Evolutionary conservation across 2,113 vertebrate species (phyloP), one percentile per base, ranked within the genome.

Genomic region (Mellivora capensis): DNA sequence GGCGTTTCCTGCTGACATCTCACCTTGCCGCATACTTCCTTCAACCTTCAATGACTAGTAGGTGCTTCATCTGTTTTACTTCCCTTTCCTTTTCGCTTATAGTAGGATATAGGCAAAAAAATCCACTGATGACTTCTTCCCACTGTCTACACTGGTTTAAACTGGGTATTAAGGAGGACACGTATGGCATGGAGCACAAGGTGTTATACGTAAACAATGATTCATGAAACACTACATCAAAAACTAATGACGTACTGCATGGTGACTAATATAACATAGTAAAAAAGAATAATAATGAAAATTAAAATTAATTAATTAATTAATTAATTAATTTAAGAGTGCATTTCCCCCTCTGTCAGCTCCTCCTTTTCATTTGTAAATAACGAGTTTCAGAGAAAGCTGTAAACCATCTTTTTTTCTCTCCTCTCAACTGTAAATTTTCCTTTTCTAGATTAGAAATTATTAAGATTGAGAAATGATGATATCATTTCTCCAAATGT

Each of bases 371-470:
- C 20, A 59, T 77, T 34, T 82, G 10, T 31, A 90, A 80, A 80
- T 95, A 69, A 14, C 47, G 76, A 64, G 62, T 93, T 95, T 93
- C 67, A 74, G 87, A 95, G 52, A 96, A 91, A 91, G 42, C 67
- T 80, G 79, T 92, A 89, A 96, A 84, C 31, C 37, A 64, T 49
- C 44, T 39, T 59, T 90, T 87, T 74, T 42, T 23, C 42, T 74
- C 39, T 0, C 21, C 57, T 61, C 21, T 93, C 29, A 62, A 39
- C n/a, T 89, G 86, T 97, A 91, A 86, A 97, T 64, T 88, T 91
- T 90, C 59, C 49, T 91, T 85, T 82, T 77, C 52, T 72, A 86
- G 79, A 92, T 93, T 90, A 93, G 84, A 97, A 93, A 74, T 39
- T 67, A 7, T 89, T 87, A 89, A 96, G 95, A 67, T 44, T 87